Evolutionary conservation across 2,797 vertebrate species (phyloP), one percentile per base, ranked within the genome.

Genomic region (Tenualosa ilisha): DNA sequence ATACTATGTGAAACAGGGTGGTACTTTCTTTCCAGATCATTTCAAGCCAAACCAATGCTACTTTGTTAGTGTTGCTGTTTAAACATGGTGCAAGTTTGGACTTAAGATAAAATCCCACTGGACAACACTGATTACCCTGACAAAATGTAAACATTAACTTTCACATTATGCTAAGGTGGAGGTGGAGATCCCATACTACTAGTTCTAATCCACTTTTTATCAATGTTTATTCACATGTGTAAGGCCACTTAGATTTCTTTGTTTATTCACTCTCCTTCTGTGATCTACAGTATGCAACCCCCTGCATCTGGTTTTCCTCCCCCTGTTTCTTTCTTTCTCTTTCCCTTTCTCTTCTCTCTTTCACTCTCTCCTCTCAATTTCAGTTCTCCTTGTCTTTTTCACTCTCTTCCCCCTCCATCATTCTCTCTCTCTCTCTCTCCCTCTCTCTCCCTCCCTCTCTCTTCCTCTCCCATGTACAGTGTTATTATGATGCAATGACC

Each of bases 381-480:
- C 43, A 46, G 43, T 46, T 46, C 46, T 6, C 50, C 50, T 0
- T 51, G 7, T 51, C 2, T 37, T 12, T 26, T 9, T 26, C 63
- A 13, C 2, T 65, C 11, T 65, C 63, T 37, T 26, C 2, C 11
- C 24, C 84, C n/a, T 20, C 13, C 13, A 3, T 53, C 50, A 1
- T 12, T 51, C 53, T 56, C 24, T 68, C 63, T 37, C 63, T 68
- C 24, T 68, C 63, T 68, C 24, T 68, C 63, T 37, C 26, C 12
- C 63, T 26, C 63, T 31, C 24, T 65, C 11, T 65, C 63, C 31
- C 63, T 65, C 63, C 31, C 63, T 11, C 13, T 37, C 26, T 5
- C 26, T 26, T 9, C 63, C 43, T 88, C 83, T 88, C 89, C 89
- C 91, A 92, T 93, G 87, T 86, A 82, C 88, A 85, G 87, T 86